Base-by-base conservation (phyloP, 2,113 vertebrate genomes). In the Apteryx mantelli region DNA sequence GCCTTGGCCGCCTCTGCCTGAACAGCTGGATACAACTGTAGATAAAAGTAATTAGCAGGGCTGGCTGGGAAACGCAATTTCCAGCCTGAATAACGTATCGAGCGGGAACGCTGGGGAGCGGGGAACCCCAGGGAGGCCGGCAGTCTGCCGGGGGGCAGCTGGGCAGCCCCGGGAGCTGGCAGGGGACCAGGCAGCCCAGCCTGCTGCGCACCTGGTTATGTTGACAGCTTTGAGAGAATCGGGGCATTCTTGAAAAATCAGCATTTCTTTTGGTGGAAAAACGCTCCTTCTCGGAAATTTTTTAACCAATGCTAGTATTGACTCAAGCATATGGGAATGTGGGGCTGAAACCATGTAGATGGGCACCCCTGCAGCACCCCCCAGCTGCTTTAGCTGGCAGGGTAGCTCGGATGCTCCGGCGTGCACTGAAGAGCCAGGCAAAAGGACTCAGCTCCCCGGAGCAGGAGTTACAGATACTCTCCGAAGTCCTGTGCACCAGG, bases 281-380 rank as follows among this genome's bases (percentile, higher is more conserved):
- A n/a, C 12, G 12, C 15, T 32, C 34, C 52, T 40, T 18, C 52
- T 36, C 5, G 9, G 30, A 74, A 24, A 17, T 34, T 21, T 32
- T 68, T 20, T 34, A 46, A 36, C 34, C 52, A 66, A 26, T 14
- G 40, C 32, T 26, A 56, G 52, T 56, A 40, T 14, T 56, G 55
- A 68, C 38, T 55, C 38, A 36, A 28, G 52, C 9, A 9, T 28
- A 44, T 13, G 26, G 36, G 36, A 50, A 30, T 7, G 15, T 21
- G 50, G 21, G 21, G 50, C 25, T 42, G 50, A 18, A 55, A 55
- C 13, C 34, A 26, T n/a, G 64, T 42, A 56, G 52, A 55, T 8
- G 32, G 5, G 36, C 64, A n/a, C 40, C 3, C 46, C 28, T 10
- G 2, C 20, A 22, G 4, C 14, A 5, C 0, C 0, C 55, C 38